These are phyloP conservation scores for Drosophila histrio DNA, from an alignment of 2,888 invertebrate species.

Conservation along the genomic window DNA sequence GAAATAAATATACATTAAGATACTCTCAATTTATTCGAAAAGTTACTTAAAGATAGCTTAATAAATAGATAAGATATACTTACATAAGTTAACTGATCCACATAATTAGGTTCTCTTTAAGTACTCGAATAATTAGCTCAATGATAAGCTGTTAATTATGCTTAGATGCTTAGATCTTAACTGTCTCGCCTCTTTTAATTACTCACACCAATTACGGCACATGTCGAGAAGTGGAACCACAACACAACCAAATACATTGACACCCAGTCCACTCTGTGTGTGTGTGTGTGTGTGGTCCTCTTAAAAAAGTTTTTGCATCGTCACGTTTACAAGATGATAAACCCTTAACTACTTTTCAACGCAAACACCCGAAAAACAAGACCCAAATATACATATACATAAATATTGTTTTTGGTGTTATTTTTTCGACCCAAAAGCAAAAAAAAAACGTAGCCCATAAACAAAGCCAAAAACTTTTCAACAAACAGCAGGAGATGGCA, in stretches of 20 bases:
- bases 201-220: conserved; percentile 17
- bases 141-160: conserved; percentile 66
- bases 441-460: conserved; percentile 52
- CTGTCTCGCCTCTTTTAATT: conserved; percentile 27
- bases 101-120: not conserved
- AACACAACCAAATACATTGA: conserved; percentile 21
- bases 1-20: not conserved
- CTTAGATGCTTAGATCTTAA: conserved; percentile 42
- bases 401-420: conserved; percentile 12
- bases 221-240: conserved; percentile 15
- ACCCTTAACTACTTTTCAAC: conserved; percentile 74
- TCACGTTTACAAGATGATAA: conserved; percentile 79
- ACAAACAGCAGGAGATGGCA: conserved; percentile 29
- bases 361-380: conserved; percentile 48
- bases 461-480: conserved; percentile 70
- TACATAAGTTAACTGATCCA: not conserved
- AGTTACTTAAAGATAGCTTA: not conserved
- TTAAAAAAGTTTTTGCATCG: conserved; percentile 63
- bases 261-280: conserved; percentile 6
- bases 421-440: conserved; percentile 53
- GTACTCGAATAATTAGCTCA: conserved; percentile 32
- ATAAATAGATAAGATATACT: not conserved
- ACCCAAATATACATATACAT: conserved; percentile 28
- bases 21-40: not conserved
- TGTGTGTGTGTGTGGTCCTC: conserved; percentile 40